Evolutionary conservation across 2,888 invertebrate genomes (phyloP).

Genomic region (Dicycla oo): DNA sequence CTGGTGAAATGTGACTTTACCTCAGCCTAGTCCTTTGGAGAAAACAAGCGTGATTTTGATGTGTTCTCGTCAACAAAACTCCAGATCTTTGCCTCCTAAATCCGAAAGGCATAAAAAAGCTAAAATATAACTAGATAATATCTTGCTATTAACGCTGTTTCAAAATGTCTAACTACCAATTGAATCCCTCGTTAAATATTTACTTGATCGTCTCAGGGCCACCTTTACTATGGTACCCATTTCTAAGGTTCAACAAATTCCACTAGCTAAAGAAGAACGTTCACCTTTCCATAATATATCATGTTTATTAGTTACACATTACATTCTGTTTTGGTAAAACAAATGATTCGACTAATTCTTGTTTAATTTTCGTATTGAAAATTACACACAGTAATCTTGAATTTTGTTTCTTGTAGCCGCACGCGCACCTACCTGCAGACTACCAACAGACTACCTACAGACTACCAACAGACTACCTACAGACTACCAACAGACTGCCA

Average conservation of each 20-base stretch:
- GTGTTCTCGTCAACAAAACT: background rate
- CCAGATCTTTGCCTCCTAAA: background rate
- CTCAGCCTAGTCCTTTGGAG: too few relatives aligned
- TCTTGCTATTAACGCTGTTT: background rate
- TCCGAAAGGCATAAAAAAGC: background rate
- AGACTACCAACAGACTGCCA: too few relatives aligned
- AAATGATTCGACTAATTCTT: slow-evolving; percentile 22
- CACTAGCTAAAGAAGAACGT: slow-evolving; percentile 15
- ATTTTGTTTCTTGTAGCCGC: slow-evolving; percentile 49
- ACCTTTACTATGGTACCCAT: background rate
- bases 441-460: slow-evolving; percentile 1
- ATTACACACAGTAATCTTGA: slow-evolving; percentile 41
- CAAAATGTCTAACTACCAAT: background rate
- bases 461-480: slow-evolving; percentile 9
- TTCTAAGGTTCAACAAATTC: slow-evolving; percentile 15
- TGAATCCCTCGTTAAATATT: slow-evolving; percentile 13
- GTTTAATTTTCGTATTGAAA: slow-evolving; percentile 25
- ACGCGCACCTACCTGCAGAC: too few relatives aligned
- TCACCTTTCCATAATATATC: slow-evolving; percentile 39
- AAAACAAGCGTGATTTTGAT: too few relatives aligned
- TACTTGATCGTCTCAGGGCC: background rate
- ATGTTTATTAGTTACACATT: slow-evolving; percentile 26
- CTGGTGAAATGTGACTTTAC: too few relatives aligned
- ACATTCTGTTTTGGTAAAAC: slow-evolving; percentile 8
- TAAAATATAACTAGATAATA: background rate